Percentiles rank a stretch among this genome's conserved stretches.
Evolutionary conservation across 2,797 vertebrate genomes (phyloP).

Genomic region (Strix occidentalis): DNA sequence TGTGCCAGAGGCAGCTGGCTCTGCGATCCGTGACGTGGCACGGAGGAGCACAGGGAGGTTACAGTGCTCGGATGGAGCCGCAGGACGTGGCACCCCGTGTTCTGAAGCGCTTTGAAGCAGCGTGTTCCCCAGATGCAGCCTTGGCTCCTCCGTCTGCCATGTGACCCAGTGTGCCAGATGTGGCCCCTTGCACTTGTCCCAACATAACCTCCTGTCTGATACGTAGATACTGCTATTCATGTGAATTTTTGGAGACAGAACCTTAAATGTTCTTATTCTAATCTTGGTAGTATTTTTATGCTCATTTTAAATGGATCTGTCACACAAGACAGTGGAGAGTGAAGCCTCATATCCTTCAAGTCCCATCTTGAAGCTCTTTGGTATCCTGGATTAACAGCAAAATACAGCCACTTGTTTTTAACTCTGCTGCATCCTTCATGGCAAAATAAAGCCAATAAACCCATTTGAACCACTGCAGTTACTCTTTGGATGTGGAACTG

Average conservation of each 20-base stretch:
- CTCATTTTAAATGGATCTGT: neutral
- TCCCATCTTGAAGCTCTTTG: neutral
- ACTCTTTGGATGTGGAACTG: neutral
- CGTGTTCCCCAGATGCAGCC: neutral
- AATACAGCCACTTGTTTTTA: neutral
- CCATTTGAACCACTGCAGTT: neutral
- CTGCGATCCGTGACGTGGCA: fast-evolving
- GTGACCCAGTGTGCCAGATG: slow-evolving; percentile 1
- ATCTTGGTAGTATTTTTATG: neutral
- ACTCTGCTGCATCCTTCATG: neutral
- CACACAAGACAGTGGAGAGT: neutral
- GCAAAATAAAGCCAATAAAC: neutral
- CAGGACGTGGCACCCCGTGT: neutral
- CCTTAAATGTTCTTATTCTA: neutral
- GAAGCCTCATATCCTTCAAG: neutral
- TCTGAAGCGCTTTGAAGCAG: neutral
- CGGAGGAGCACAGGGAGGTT: fast-evolving
- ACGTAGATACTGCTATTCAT: neutral
- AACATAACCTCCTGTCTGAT: neutral
- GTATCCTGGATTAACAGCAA: neutral
- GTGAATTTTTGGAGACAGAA: neutral
- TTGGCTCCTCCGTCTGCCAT: neutral
- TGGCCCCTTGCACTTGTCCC: slow-evolving; percentile 27
- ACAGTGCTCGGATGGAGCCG: fast-evolving
- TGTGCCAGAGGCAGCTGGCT: neutral